phyloP scores from a whole-genome alignment of 2,113 vertebrate genomes.

The Passerina amoena region DNA sequence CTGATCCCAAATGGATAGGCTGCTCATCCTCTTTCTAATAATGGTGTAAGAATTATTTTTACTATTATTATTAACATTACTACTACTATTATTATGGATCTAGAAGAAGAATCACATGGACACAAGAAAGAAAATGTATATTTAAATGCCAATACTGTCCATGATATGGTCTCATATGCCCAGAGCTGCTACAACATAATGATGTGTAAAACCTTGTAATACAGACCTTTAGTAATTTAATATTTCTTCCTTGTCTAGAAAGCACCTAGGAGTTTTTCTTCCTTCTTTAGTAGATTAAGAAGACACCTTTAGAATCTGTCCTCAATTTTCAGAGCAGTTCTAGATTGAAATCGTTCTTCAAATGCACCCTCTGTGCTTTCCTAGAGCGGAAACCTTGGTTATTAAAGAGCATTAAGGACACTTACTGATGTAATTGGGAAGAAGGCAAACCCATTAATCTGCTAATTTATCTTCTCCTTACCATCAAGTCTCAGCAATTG shows the following conservation, averaged over 20 bases:
- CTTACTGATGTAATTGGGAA: background rate
- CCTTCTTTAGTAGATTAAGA: background rate
- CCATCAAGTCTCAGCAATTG: background rate
- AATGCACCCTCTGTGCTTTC: accelerated
- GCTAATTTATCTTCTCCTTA: background rate
- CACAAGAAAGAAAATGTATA: background rate
- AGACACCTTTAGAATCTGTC: background rate
- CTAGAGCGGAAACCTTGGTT: background rate
- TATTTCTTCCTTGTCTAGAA: background rate
- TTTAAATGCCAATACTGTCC: background rate
- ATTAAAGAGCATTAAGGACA: background rate
- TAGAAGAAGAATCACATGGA: background rate
- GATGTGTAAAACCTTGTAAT: background rate
- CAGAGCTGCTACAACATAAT: background rate
- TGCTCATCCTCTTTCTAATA: background rate
- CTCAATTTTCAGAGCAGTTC: background rate
- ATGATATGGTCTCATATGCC: background rate
- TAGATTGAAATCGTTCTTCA: background rate
- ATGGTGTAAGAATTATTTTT: background rate
- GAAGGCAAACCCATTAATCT: background rate
- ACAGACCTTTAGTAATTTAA: background rate
- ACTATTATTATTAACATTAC: background rate
- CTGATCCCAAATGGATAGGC: background rate
- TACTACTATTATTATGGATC: background rate
- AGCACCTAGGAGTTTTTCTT: background rate